phyloP scores from a whole-genome alignment of 2,888 invertebrate species.

The Omphaloscelis lunosa region DNA sequence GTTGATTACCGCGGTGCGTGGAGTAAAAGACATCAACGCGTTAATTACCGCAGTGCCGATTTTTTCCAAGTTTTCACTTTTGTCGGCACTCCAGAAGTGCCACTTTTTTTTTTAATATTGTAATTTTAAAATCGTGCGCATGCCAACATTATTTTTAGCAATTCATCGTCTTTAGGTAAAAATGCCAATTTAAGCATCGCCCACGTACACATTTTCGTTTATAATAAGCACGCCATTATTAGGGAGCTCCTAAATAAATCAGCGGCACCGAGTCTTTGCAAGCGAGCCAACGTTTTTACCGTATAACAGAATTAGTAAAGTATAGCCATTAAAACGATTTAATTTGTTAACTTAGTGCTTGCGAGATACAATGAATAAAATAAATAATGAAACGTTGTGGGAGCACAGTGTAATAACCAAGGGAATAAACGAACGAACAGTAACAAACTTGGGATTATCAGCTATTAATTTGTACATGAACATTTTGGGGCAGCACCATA shows the following conservation, averaged over 20 bases:
- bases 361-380: conserved; percentile 57
- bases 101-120: too few relatives aligned
- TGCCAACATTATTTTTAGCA: background rate
- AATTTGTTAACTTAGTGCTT: conserved; percentile 60
- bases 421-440: conserved; percentile 44
- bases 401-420: conserved; percentile 38
- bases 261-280: conserved; percentile 43
- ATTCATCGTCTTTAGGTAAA: background rate
- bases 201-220: conserved; percentile 27
- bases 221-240: conserved; percentile 29
- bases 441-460: conserved; percentile 52
- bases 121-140: background rate
- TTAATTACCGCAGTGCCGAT: too few relatives aligned
- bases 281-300: conserved; percentile 40
- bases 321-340: conserved; percentile 53
- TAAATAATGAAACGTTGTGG: conserved; percentile 52
- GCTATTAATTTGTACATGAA: conserved; percentile 42
- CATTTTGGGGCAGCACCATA: conserved; percentile 13
- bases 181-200: background rate
- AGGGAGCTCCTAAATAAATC: conserved; percentile 56
- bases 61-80: too few relatives aligned
- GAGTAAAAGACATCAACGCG: too few relatives aligned
- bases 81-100: too few relatives aligned
- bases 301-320: conserved; percentile 46
- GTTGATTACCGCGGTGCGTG: too few relatives aligned